Conservation (phyloP, 2,797 vertebrate genomes). For the Smutsia gigantea region DNA sequence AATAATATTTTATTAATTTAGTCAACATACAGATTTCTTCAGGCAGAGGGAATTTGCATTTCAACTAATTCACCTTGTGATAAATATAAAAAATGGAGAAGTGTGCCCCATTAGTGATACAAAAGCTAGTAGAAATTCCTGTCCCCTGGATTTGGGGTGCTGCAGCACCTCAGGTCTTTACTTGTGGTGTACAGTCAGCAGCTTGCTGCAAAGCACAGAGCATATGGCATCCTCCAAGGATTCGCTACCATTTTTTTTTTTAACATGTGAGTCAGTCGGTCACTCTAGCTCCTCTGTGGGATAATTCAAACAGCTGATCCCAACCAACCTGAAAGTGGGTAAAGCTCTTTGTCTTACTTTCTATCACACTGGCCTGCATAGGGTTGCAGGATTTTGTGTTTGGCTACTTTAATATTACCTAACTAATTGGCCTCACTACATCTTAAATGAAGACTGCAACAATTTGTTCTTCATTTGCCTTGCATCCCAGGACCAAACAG, state of each 20-base stretch:
- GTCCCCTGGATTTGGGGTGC: slow-evolving; percentile 82
- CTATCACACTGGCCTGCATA: slow-evolving; percentile 70
- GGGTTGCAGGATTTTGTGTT: slow-evolving; percentile 62
- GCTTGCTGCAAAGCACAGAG: slow-evolving; percentile 81
- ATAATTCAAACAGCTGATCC: slow-evolving; percentile 87
- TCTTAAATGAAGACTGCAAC: not conserved
- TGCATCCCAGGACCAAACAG: not conserved
- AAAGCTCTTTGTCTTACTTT: slow-evolving; percentile 81
- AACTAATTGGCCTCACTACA: slow-evolving; percentile 53
- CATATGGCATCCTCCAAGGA: slow-evolving; percentile 87
- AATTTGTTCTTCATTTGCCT: not conserved
- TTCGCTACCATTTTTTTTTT: slow-evolving; percentile 79
- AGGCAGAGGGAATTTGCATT: slow-evolving; percentile 67
- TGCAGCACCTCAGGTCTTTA: slow-evolving; percentile 77
- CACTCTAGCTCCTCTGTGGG: slow-evolving; percentile 83
- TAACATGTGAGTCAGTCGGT: slow-evolving; percentile 84
- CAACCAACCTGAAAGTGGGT: slow-evolving; percentile 82
- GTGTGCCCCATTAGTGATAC: slow-evolving; percentile 61
- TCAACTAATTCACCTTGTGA: slow-evolving; percentile 78
- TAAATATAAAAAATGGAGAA: slow-evolving; percentile 76
- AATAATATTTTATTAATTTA: slow-evolving; percentile 52
- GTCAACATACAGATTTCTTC: slow-evolving; percentile 37
- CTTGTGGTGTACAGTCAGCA: slow-evolving; percentile 74
- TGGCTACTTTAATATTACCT: slow-evolving; percentile 68
- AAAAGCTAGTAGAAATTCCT: slow-evolving; percentile 80